Evolutionary conservation across 2,113 vertebrate genomes (phyloP).

Genomic region (Nicator chloris): DNA sequence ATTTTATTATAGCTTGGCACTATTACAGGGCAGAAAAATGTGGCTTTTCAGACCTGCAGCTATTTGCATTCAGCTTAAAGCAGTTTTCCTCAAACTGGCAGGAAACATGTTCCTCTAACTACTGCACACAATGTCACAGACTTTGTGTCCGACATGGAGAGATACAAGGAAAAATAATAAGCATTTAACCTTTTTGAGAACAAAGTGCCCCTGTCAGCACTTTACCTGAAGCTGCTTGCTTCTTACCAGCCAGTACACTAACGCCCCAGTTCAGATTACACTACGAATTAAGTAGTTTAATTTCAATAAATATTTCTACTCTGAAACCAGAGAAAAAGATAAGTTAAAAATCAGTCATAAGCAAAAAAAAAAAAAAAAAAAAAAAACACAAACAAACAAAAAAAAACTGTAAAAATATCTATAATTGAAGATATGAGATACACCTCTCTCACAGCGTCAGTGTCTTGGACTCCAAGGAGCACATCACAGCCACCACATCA

Average conservation of each 20-base stretch:
- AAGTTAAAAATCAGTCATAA: not conserved
- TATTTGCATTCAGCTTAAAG: not conserved
- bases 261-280: not conserved
- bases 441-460: not conserved
- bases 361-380: not conserved
- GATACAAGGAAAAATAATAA: not conserved
- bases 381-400: too few species aligned
- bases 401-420: not conserved
- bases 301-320: not conserved
- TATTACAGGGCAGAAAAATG: not conserved
- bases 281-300: not conserved
- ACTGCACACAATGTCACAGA: not conserved
- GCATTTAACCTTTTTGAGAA: not conserved
- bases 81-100: not conserved
- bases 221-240: not conserved
- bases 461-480: rapidly evolving
- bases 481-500: not conserved
- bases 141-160: rapidly evolving
- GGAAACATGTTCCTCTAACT: not conserved
- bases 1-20: not conserved
- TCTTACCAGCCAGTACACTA: not conserved
- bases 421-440: not conserved
- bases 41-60: not conserved
- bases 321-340: not conserved
- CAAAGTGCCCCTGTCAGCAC: not conserved